Evolutionary conservation across 92 coral and sea anemone species (phyloP).

Genomic region (Pocillopora grandis): DNA sequence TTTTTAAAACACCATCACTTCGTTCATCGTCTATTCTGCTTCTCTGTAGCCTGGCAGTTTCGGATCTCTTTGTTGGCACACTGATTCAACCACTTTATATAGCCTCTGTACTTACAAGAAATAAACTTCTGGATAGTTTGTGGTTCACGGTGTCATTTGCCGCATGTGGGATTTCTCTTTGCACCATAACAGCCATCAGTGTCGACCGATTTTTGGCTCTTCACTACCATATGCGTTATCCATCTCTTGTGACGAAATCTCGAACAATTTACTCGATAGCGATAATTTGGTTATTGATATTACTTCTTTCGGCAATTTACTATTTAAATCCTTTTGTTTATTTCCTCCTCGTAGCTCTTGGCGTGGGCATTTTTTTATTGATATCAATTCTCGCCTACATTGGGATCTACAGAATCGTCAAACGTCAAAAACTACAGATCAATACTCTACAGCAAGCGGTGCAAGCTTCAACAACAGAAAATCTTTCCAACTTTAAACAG

Average conservation of each 20-base stretch:
- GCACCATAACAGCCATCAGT: constrained; percentile 12
- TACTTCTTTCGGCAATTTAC: constrained; percentile 9
- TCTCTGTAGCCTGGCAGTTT: constrained; percentile 19
- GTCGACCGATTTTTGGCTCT: constrained; percentile 29
- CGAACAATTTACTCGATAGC: neutral
- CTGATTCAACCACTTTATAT: constrained; percentile 11
- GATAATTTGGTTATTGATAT: neutral
- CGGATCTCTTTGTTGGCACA: constrained; percentile 28
- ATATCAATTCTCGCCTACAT: constrained; percentile 19
- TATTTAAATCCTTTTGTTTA: neutral
- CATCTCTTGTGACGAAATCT: neutral
- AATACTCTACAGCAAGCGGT: constrained; percentile 14
- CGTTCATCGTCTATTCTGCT: constrained; percentile 9
- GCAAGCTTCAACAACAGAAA: neutral
- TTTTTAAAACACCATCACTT: neutral
- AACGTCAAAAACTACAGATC: constrained; percentile 13
- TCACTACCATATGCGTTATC: constrained; percentile 27
- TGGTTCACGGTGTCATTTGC: constrained; percentile 1
- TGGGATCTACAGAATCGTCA: constrained; percentile 19
- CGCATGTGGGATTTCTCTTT: constrained; percentile 21
- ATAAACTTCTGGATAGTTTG: neutral
- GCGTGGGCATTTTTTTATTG: constrained; percentile 11
- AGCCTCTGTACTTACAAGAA: neutral
- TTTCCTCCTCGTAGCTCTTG: constrained; percentile 13
- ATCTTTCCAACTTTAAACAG: neutral